Evolutionary conservation across 2,888 invertebrate species (phyloP).

Genomic region (Nomada ruficornis): DNA sequence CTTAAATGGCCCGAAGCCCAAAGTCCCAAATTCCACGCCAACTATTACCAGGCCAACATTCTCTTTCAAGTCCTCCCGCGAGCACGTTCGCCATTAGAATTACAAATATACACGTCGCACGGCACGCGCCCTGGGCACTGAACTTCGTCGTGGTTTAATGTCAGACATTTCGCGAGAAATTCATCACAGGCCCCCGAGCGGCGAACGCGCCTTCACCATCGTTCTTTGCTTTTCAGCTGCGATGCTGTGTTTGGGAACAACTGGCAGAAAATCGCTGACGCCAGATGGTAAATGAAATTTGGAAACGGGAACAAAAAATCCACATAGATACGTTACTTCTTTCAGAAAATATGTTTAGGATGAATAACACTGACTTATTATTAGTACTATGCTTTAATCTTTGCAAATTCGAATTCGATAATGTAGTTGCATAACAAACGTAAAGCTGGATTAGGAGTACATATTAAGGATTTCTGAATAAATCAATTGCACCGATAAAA

Average conservation of each 20-base stretch:
- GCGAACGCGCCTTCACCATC: conserved; percentile 46
- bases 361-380: no score
- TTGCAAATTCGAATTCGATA: not conserved
- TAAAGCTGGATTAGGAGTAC: not conserved
- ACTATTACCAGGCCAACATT: conserved; percentile 59
- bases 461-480: no score
- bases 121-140: conserved; percentile 80
- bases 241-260: conserved; percentile 22
- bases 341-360: no score
- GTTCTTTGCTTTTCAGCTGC: not conserved
- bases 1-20: conserved; percentile 58
- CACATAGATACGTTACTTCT: no score
- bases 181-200: conserved; percentile 63
- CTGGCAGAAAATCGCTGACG: conserved; percentile 48
- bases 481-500: not conserved
- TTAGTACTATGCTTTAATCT: no score
- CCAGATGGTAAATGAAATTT: conserved; percentile 53
- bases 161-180: conserved; percentile 78
- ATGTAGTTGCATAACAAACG: no score
- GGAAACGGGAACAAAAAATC: no score
- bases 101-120: conserved; percentile 77
- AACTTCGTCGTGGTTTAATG: conserved; percentile 78
- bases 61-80: conserved; percentile 29
- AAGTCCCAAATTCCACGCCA: conserved; percentile 65
- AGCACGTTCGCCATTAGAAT: conserved; percentile 77